Base-by-base conservation (phyloP, 2,888 invertebrate species). In the Didymodactylos carnosus region DNA sequence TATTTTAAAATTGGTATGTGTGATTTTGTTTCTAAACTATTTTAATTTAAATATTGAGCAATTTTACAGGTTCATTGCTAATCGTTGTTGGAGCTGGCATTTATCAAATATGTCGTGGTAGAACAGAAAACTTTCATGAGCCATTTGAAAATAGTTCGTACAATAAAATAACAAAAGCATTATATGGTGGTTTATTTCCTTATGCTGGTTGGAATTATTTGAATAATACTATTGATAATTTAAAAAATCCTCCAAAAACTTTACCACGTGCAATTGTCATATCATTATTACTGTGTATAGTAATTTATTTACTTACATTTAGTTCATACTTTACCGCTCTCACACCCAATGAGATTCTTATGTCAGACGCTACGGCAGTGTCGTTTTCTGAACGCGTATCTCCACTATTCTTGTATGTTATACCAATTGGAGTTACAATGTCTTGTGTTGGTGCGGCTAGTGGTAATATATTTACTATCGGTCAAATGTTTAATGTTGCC, bases 261-360 rank as follows among this genome's bases (percentile, higher is more conserved):
- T 85, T 94, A 75, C 94, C 94, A 0, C 87, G 90, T 71, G 93
- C 94, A 23, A 93, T 94, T 82, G 92, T 91, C 89, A 91, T 94
- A 79, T 92, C 92, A 5, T 88, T 94, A 86, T 92, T 93, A 0
- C 84, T 91, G 80, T 93, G 94, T 76, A 94, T 93, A 0, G 86
- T 88, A 69, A 89, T 94, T 76, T 94, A 94, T 84, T 90, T 91
- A 75, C 83, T 92, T 80, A 91, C 92, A 3, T 94, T 94, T 84
- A 86, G 92, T 77, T 91, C 93, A 53, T 94, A 94, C 84, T 92
- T 93, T 83, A 89, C 90, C 0, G 91, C 92, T 27, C 87, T 94
- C 25, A 87, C 90, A 10, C 89, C 89, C 73, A 85, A 86, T 43
- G 92, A 93, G 84, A 89, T 93, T 87, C 84, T 89, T 77, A 86